Conservation (phyloP, 2,113 vertebrate genomes). For the Scytalopus superciliaris region DNA sequence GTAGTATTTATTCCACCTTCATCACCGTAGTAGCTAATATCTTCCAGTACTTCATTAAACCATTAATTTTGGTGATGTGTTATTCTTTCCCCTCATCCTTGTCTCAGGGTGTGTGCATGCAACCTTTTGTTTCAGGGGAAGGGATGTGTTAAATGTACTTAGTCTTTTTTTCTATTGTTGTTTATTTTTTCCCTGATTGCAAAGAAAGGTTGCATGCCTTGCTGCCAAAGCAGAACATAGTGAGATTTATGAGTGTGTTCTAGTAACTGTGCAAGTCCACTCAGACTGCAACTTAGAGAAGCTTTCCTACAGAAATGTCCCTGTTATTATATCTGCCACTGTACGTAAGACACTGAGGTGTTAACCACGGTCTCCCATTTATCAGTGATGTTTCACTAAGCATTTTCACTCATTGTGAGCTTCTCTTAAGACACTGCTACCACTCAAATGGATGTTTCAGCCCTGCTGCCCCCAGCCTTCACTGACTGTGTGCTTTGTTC, state of each 20-base stretch:
- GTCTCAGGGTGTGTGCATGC: slow-evolving; percentile 57
- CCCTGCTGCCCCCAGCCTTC: background rate
- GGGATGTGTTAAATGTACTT: background rate
- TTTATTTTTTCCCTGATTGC: background rate
- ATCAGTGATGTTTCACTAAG: background rate
- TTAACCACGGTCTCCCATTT: background rate
- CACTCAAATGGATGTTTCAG: background rate
- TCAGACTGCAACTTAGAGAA: background rate
- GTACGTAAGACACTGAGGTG: background rate
- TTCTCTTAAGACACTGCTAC: background rate
- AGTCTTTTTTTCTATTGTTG: background rate
- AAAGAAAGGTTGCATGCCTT: slow-evolving; percentile 1
- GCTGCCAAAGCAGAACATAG: background rate
- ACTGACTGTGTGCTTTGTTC: background rate
- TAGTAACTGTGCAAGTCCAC: background rate
- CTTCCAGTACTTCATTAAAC: slow-evolving; percentile 50
- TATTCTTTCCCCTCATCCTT: slow-evolving; percentile 14
- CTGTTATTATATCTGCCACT: background rate
- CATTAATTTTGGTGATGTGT: slow-evolving; percentile 15
- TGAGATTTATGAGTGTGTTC: background rate
- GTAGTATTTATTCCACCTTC: slow-evolving; percentile 56
- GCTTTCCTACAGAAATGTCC: background rate
- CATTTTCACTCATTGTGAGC: background rate
- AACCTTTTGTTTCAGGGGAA: slow-evolving; percentile 38
- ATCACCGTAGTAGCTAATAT: slow-evolving; percentile 49